Evolutionary conservation across 2,113 vertebrate genomes (phyloP).

Genomic region (Ellobius talpinus): DNA sequence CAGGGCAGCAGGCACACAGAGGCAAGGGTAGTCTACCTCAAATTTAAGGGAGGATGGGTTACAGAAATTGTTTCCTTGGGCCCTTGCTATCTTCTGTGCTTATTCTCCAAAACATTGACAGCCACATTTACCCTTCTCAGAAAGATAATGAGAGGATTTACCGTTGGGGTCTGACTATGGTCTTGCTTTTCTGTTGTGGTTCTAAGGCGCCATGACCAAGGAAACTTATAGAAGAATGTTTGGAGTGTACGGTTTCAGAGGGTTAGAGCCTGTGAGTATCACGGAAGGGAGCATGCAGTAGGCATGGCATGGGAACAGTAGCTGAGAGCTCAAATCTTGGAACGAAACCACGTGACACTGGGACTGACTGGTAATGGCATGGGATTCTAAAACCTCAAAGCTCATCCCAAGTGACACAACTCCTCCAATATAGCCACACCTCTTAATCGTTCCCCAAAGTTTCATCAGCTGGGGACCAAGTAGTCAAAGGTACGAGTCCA

Average conservation of each 20-base stretch:
- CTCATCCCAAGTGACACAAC: neutral
- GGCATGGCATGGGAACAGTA: neutral
- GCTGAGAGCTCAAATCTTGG: neutral
- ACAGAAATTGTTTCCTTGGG: neutral
- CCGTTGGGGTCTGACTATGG: neutral
- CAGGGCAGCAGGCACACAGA: neutral
- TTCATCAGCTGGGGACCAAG: neutral
- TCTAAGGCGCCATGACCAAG: neutral
- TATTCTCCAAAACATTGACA: neutral
- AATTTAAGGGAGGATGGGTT: neutral
- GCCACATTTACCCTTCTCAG: neutral
- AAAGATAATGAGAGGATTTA: neutral
- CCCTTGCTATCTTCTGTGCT: neutral
- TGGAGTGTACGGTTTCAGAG: neutral
- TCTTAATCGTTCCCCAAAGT: neutral
- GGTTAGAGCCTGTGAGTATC: neutral
- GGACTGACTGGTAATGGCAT: neutral
- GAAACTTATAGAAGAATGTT: neutral
- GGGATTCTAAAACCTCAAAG: neutral
- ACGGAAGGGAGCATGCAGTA: neutral
- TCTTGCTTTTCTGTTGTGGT: neutral
- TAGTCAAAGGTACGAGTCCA: neutral
- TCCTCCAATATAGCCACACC: neutral
- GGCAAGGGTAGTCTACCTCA: neutral
- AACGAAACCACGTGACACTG: rapidly evolving